Evolutionary conservation across 2,113 vertebrate genomes (phyloP), one percentile per base, ranked within the genome.

Genomic region (Myodes glareolus): DNA sequence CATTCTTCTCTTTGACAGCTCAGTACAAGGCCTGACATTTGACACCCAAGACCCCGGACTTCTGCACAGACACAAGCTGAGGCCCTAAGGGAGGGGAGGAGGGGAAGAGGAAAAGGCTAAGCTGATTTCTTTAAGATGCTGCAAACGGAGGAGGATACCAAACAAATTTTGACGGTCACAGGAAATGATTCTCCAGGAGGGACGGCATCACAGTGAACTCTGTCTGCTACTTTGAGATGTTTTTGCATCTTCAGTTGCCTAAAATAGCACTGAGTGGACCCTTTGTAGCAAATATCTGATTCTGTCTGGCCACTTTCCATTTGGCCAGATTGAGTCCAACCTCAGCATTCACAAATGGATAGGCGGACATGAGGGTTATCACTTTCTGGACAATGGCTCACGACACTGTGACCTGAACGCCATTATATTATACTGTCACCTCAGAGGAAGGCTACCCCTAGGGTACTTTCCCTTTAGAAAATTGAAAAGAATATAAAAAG

Each of bases 1-100:
- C 99, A 99, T 99, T 99, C 99, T 99, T 99, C 99, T 99, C 99
- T 99, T 98, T 99, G 99, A 99, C 99, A 99, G 99, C 99, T 99
- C 98, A 99, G 99, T 99, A 99, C 99, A 99, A 99, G 99, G 99
- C 99, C 99, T 99, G 99, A 99, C 99, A 99, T 99, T 99, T 99
- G 99, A 99, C 99, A 99, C 99, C 99, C 98, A 98, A 98, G 99
- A 99, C 99, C 99, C 94, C 98, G 99, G 99, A 99, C 98, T 98
- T 98, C 77, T 80, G 92, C 98, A 98, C 98, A 99, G 99, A 99
- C 99, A 98, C 98, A 98, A 99, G 98, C 99, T 98, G 98, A 98
- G 99, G 99, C 99, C 99, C 98, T 98, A 91, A 98, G 99, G 99
- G 98, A 98, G 98, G 98, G 98, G 95, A 90, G 94, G 81, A 85